phyloP scores from a whole-genome alignment of 2,113 vertebrate species.

The Talpa occidentalis region DNA sequence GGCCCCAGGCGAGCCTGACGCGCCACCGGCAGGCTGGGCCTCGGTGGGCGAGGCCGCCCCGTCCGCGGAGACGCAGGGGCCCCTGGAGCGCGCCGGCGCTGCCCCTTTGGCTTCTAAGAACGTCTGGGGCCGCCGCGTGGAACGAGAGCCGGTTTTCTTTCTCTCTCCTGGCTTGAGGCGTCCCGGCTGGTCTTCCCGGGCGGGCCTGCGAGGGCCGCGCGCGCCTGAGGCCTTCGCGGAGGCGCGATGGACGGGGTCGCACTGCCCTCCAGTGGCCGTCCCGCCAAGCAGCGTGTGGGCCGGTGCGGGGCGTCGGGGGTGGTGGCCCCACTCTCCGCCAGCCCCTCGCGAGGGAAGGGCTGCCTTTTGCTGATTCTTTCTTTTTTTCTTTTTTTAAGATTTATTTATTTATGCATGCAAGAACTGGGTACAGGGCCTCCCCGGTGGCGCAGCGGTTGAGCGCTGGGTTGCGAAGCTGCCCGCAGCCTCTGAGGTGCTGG shows the following conservation, averaged over 20 bases:
- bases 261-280: conserved; percentile 72
- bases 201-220: background rate
- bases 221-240: fast-evolving
- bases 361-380: too few species aligned
- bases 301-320: fast-evolving
- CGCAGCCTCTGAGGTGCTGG: too few species aligned
- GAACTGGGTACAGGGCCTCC: too few species aligned
- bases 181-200: background rate
- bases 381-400: too few species aligned
- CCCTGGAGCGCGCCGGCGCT: background rate
- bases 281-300: background rate
- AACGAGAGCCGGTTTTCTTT: background rate
- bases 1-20: background rate
- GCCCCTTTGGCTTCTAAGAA: background rate
- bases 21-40: background rate
- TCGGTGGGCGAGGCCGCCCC: background rate
- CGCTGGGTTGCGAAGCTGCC: too few species aligned
- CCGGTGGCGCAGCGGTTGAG: too few species aligned
- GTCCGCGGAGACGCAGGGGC: background rate
- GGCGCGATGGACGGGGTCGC: conserved; percentile 40
- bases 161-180: background rate
- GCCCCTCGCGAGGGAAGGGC: background rate
- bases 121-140: background rate
- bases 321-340: fast-evolving
- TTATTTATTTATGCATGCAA: too few species aligned